phyloP scores from a whole-genome alignment of 2,888 invertebrate genomes.

The Parnassius mnemosyne region DNA sequence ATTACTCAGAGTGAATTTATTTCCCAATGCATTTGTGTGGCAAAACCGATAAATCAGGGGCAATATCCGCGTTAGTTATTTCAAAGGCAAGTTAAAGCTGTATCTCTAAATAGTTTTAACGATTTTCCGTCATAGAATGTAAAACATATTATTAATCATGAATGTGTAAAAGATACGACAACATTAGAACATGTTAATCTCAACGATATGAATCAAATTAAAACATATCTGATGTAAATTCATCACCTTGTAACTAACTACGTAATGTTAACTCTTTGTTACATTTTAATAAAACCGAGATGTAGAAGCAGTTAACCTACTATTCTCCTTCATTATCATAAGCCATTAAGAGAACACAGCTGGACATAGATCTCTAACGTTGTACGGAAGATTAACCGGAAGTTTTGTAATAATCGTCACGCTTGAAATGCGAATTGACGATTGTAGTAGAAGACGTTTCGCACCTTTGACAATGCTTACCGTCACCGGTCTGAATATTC shows the following conservation, averaged over 20 bases:
- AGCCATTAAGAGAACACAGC: too few species aligned
- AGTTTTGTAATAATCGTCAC: too few species aligned
- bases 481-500: too few species aligned
- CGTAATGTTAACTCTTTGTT: conserved; percentile 8
- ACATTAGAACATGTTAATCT: conserved; percentile 7
- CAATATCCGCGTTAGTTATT: neutral
- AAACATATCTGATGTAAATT: conserved; percentile 7
- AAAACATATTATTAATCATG: conserved; percentile 8
- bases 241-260: conserved; percentile 9
- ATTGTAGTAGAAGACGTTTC: too few species aligned
- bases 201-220: conserved; percentile 4
- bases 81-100: neutral
- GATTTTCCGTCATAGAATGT: conserved; percentile 1
- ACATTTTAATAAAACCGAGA: conserved; percentile 1
- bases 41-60: conserved; percentile 5
- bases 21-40: conserved; percentile 15
- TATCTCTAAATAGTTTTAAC: neutral
- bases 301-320: too few species aligned
- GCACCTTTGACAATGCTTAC: too few species aligned
- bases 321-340: too few species aligned
- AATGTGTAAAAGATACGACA: conserved; percentile 17
- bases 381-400: too few species aligned
- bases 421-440: too few species aligned
- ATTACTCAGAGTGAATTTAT: conserved; percentile 1
- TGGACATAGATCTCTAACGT: too few species aligned